Base-by-base conservation (phyloP, 2,797 vertebrate genomes). In the Odontamblyopus rebecca region DNA sequence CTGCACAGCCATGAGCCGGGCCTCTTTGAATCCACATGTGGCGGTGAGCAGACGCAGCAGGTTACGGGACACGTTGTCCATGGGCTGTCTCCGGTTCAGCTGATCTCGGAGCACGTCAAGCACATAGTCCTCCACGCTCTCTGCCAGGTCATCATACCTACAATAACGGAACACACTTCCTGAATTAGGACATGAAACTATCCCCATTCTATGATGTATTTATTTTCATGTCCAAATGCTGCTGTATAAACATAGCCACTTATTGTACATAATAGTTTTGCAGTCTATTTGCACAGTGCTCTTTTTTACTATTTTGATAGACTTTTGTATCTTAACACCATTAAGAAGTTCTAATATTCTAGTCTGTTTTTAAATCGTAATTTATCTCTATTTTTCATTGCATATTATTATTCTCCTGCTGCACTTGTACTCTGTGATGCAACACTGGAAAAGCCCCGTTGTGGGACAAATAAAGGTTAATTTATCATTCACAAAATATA, bases 51-150 rank as follows among this genome's bases (percentile, higher is more conserved):
- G 91, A 12, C 98, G 96, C 29, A 99, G 90, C 11, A 99, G 94
- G 82, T 99, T 99, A n/a, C 98, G 92, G 0, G 98, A 98, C 59
- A 99, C 98, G 0, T 96, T 99, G 89, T 99, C 98, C 86, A 99
- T 99, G 0, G 97, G 98, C 89, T 99, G 98, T 26, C 98, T 95
- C 53, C 98, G 95, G 87, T 96, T 99, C 41, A 99, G 87, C 82
- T 99, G 98, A 87, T 99, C 98, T 50, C 93, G 90, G 44, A 99
- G 93, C 87, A 98, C 94, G 3, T 99, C 98, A 0, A 99, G 92
- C 2, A 99, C 97, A 0, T 99, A 99, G 54, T 99, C 98, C 82
- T 99, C 98, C 86, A 99, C 97, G 0, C 98, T 97, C 86, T 99
- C 98, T 0, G 96, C 89, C 48, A 99, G 91, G 54, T 99, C 98